Percentiles rank a stretch among this genome's conserved stretches.
Evolutionary conservation across 2,888 invertebrate genomes (phyloP).

Genomic region (Chorisops tibialis): DNA sequence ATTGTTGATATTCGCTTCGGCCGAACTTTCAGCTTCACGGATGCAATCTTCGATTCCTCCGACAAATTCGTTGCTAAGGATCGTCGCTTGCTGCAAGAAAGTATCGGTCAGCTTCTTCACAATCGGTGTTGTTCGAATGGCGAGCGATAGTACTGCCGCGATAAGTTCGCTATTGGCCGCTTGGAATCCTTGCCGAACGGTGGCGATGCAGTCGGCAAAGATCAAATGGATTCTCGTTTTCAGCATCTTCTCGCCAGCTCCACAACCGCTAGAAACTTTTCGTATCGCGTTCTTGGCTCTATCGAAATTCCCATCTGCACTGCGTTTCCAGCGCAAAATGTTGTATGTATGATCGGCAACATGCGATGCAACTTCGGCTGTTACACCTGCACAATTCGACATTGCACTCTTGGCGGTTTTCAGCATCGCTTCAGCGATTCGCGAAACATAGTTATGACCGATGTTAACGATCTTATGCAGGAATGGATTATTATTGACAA

Average conservation of each 20-base stretch:
- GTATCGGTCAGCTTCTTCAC: not conserved
- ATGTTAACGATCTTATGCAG: not conserved
- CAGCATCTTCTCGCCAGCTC: not conserved
- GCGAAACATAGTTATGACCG: constrained; percentile 3
- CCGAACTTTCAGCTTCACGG: constrained; percentile 3
- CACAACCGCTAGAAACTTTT: not conserved
- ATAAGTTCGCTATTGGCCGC: constrained; percentile 1
- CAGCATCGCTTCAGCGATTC: constrained; percentile 1
- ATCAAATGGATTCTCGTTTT: not conserved
- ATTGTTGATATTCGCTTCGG: constrained; percentile 9
- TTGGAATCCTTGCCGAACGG: not conserved
- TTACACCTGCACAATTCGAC: constrained; percentile 8
- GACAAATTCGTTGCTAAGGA: not conserved
- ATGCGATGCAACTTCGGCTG: constrained; percentile 7
- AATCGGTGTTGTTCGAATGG: not conserved
- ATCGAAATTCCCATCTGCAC: not conserved
- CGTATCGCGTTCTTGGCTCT: not conserved
- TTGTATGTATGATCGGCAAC: constrained; percentile 14
- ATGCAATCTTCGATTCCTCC: constrained; percentile 7
- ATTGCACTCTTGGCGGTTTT: constrained; percentile 9
- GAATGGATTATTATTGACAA: not conserved
- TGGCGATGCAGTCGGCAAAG: not conserved
- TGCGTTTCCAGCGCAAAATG: constrained; percentile 10
- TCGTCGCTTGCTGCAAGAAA: not conserved
- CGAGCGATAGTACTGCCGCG: not conserved